A percentile compares a stretch with the other conserved stretches of the same genome.
These are phyloP conservation scores for Semotilus atromaculatus DNA, from an alignment of 2,797 vertebrate species.

Conservation along the genomic window DNA sequence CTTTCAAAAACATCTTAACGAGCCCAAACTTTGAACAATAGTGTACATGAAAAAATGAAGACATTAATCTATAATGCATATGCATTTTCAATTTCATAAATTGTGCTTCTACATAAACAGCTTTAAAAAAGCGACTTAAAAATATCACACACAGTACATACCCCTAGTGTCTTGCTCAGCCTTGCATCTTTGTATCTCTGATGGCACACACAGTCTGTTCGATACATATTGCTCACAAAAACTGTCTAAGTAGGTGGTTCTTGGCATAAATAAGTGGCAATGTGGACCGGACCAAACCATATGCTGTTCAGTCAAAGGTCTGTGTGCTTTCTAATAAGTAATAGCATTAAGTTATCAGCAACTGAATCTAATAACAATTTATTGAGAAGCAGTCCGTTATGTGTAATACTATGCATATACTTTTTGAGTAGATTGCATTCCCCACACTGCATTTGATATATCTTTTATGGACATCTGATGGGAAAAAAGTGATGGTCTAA, in stretches of 20 bases:
- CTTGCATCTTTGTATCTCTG: slow-evolving; percentile 3
- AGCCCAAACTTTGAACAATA: neutral
- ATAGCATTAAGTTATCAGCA: neutral
- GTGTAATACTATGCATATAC: too few relatives aligned
- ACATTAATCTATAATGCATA: neutral
- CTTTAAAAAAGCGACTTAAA: neutral
- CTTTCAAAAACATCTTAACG: neutral
- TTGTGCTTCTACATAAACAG: neutral
- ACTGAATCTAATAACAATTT: neutral
- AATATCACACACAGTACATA: neutral
- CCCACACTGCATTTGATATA: neutral
- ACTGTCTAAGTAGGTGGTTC: slow-evolving; percentile 13
- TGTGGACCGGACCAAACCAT: slow-evolving; percentile 6
- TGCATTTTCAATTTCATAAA: neutral
- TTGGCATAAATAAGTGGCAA: slow-evolving; percentile 2
- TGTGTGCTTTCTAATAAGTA: slow-evolving; percentile 13
- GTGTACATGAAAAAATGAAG: neutral
- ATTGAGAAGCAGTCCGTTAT: neutral
- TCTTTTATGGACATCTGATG: neutral
- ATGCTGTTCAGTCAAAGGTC: slow-evolving; percentile 23
- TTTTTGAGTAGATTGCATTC: neutral
- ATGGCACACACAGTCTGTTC: slow-evolving; percentile 14
- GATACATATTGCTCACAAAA: neutral
- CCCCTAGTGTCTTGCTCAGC: neutral
- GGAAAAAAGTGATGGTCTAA: slow-evolving; percentile 18